Evolutionary conservation across 2,797 vertebrate species (phyloP), one percentile per base, ranked within the genome.

Genomic region (Lepidocolaptes lacrymiger): DNA sequence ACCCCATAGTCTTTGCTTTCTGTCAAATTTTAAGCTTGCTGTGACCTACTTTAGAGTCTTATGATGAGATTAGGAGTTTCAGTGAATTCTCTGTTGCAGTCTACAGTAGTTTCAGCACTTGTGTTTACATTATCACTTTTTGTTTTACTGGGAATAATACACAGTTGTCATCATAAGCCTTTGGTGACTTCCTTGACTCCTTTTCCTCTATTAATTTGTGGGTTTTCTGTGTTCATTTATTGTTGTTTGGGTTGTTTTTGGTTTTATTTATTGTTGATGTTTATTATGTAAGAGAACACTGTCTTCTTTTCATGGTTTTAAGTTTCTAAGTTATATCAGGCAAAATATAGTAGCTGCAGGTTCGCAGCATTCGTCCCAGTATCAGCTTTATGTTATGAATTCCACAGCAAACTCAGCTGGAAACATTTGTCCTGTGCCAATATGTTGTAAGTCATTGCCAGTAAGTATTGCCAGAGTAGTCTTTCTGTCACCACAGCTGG

Each of bases 21-120:
- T 96, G 94, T 96, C 96, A 96, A 88, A 95, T 90, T 88, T 93
- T 93, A 96, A 97, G 97, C 96, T 97, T 94, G 22, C 94, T 87
- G 5, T 98, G 98, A 97, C 98, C 98, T 97, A 98, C 96, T 97
- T 98, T 88, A 69, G 62, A 77, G 86, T 95, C 88, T 97, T 95
- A 88, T 21, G 77, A 95, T 9, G 72, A 96, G 95, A 97, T 96
- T 95, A 96, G 93, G 88, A 94, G 82, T 96, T 92, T 86, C 84
- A 88, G 77, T 93, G 81, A 95, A 81, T 96, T 94, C 81, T 71
- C 1, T 89, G 41, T 78, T 41, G 55, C 34, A 61, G 61, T 32
- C 71, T 82, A 81, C 62, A 34, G 78, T 72, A 92, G 41, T 83
- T 93, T 85, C 48, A 79, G 51, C 48, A 30, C 83, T 93, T 83